Evolutionary conservation across 2,888 invertebrate species (phyloP).

Genomic region (Drosophila meridionalis): DNA sequence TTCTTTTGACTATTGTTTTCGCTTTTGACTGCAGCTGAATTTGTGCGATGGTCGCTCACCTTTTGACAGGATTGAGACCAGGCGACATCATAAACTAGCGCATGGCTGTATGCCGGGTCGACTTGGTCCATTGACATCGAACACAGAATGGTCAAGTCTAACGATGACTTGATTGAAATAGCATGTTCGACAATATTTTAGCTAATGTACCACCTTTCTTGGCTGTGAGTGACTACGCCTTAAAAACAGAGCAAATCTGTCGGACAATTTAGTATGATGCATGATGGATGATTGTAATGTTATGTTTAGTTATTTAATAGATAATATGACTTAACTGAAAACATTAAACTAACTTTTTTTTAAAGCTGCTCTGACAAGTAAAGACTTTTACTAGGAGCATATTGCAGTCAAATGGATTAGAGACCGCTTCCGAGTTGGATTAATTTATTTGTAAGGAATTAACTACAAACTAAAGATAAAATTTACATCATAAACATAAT

Average conservation of each 20-base stretch:
- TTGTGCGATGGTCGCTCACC: conserved; percentile 28
- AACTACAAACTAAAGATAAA: too few relatives aligned
- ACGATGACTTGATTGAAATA: conserved; percentile 32
- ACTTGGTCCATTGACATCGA: conserved; percentile 36
- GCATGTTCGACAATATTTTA: conserved; percentile 11
- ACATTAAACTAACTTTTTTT: too few relatives aligned
- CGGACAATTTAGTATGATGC: too few relatives aligned
- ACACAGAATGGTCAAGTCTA: conserved; percentile 7
- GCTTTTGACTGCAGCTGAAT: conserved; percentile 29
- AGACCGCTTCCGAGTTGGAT: too few relatives aligned
- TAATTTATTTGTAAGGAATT: too few relatives aligned
- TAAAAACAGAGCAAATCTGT: background rate
- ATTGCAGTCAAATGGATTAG: too few relatives aligned
- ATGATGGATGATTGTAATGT: too few relatives aligned
- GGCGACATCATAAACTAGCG: conserved; percentile 42
- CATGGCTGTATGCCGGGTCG: conserved; percentile 7
- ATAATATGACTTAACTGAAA: too few relatives aligned
- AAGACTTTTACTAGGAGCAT: too few relatives aligned
- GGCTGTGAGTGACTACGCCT: background rate
- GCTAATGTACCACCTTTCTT: background rate
- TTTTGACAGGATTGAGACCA: conserved; percentile 50
- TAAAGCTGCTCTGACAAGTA: too few relatives aligned
- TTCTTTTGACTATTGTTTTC: conserved; percentile 41
- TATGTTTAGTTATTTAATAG: too few relatives aligned
- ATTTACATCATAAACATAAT: too few relatives aligned